Percentiles rank a stretch among this genome's conserved stretches.
These are phyloP conservation scores for Actinemys pallida DNA, from an alignment of 2,113 vertebrate genomes.

Conservation along the genomic window DNA sequence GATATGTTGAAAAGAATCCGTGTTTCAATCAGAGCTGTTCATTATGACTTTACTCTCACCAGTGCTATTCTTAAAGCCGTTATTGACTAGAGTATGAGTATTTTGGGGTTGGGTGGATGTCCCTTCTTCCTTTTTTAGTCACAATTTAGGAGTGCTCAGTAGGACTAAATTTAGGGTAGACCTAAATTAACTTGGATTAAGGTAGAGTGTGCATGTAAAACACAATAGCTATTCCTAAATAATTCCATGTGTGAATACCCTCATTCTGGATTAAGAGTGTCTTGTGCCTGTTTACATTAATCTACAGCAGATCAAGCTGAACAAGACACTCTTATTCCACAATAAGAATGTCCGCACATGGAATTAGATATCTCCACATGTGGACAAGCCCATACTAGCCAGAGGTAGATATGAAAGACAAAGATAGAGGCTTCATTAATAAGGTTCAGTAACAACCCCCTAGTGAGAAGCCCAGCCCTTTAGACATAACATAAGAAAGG, in stretches of 20 bases:
- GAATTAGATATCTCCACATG: neutral
- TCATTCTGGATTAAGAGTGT: neutral
- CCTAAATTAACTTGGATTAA: neutral
- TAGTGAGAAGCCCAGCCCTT: neutral
- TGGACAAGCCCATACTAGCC: neutral
- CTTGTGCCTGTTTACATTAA: neutral
- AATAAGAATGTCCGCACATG: neutral
- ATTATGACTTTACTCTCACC: neutral
- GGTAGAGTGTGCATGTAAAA: neutral
- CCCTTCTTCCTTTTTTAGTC: neutral
- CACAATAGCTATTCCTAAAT: neutral
- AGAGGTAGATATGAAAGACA: neutral
- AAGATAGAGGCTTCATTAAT: neutral
- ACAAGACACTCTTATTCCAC: neutral
- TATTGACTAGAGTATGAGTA: neutral
- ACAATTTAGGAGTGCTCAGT: neutral
- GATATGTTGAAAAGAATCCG: neutral
- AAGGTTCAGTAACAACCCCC: neutral
- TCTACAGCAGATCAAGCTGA: neutral
- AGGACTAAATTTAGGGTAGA: neutral
- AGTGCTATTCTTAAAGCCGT: neutral
- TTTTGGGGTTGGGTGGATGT: neutral
- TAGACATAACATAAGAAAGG: fast-evolving
- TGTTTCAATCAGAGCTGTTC: neutral
- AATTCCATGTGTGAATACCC: neutral